Evolutionary conservation across 2,888 invertebrate species (phyloP).

Genomic region (Cybosia mesomella): DNA sequence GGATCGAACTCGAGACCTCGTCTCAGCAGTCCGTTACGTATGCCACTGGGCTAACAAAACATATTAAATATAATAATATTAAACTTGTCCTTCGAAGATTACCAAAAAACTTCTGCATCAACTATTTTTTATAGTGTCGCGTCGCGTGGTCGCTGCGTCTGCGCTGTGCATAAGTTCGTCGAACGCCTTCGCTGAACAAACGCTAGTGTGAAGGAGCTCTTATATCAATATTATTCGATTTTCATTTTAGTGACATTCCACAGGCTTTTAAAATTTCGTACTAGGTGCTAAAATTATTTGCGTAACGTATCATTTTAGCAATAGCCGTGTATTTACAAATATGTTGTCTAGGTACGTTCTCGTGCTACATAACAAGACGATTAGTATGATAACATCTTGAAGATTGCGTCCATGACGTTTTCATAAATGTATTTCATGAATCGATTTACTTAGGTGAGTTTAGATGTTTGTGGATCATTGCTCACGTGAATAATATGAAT

Average conservation of each 20-base stretch:
- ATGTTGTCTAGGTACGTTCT: neutral
- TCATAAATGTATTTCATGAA: neutral
- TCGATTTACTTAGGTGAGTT: neutral
- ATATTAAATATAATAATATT: no score
- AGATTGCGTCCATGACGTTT: neutral
- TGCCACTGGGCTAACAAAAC: no score
- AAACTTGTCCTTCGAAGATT: no score
- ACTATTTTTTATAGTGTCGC: no score
- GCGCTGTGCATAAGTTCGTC: no score
- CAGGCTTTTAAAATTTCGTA: constrained; percentile 21
- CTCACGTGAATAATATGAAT: neutral
- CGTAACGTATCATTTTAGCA: neutral
- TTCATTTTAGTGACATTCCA: constrained; percentile 23
- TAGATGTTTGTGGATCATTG: neutral
- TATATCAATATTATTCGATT: constrained; percentile 29
- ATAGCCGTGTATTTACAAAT: neutral
- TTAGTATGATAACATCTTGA: neutral
- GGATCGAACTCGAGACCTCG: no score
- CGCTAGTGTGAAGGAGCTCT: no score
- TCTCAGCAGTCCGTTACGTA: no score
- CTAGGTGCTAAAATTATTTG: constrained; percentile 12
- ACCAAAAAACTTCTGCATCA: no score
- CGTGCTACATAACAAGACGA: neutral
- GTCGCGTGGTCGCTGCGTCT: no score
- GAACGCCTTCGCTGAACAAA: no score